Base-by-base conservation (phyloP, 2,797 vertebrate genomes). In the Chloroceryle amazona region DNA sequence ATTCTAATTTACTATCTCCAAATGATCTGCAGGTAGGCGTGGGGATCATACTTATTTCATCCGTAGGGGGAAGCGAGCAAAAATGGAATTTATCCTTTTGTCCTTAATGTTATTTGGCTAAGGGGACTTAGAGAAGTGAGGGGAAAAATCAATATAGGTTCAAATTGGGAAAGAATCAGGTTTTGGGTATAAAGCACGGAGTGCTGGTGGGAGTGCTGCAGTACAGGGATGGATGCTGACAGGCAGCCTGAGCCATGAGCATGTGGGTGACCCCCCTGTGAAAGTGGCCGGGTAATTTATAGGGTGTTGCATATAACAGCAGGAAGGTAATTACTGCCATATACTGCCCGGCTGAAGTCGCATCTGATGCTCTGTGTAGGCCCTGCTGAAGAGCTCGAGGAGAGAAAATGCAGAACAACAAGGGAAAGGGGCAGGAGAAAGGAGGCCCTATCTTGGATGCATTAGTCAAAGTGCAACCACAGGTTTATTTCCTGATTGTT, bases 331-430 rank as follows among this genome's bases (percentile, higher is more conserved):
- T 81, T 51, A 2, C 37, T 65, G 41, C 37, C 0, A 0, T 20
- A 7, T 17, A 37, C 16, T 16, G 58, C 67, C 81, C 26, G 78
- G 67, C 49, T 4, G 2, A 42, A 72, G 67, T 21, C 4, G 0
- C 55, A 44, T 19, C n/a, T 68, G 71, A 70, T 74, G 58, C 88
- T 52, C 3, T 1, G 47, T 0, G 0, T 37, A n/a, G 76, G 41
- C 54, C 13, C 0, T 5, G 1, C 1, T 0, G 0, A 62, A 55
- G 42, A 66, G 46, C 35, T 73, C 7, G 4, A 46, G 70, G 39
- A 42, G 6, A 76, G 76, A 37, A 58, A 46, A 60, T 7, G 14
- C 1, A 1, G 68, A 31, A 37, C 18, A 60, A 46, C 0, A 5
- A 75, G 35, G 72, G 66, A 39, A 46, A 44, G 0, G 6, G 70